A percentile compares a stretch with the other conserved stretches of the same genome.
phyloP scores from a whole-genome alignment of 2,888 invertebrate species.

The Acutogordius australiensis region DNA sequence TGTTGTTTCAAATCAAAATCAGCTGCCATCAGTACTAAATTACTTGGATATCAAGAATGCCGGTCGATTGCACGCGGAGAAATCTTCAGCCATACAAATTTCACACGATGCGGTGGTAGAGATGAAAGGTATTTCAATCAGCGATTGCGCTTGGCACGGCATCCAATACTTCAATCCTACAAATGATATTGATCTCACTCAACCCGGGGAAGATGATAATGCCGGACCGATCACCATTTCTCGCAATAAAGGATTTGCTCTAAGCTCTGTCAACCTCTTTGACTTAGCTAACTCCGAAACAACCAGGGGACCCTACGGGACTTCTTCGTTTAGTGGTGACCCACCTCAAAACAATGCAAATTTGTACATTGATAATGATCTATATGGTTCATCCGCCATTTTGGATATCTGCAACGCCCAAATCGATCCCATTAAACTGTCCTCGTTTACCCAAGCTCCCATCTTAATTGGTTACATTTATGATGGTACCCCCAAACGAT shows the following conservation, averaged over 20 bases:
- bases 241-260: background rate
- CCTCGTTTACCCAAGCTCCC: background rate
- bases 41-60: background rate
- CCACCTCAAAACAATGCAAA: too few relatives aligned
- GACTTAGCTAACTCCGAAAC: background rate
- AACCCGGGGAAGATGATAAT: too few relatives aligned
- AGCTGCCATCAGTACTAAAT: background rate
- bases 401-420: background rate
- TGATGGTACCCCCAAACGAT: background rate
- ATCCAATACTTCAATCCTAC: background rate
- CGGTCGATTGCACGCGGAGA: background rate
- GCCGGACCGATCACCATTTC: too few relatives aligned
- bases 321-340: too few relatives aligned
- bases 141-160: background rate
- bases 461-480: background rate
- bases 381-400: conserved; percentile 2
- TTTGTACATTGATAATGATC: background rate
- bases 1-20: background rate
- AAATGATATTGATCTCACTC: background rate
- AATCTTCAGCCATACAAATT: conserved; percentile 3
- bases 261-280: background rate
- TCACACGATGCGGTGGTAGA: background rate
- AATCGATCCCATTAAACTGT: background rate
- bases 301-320: too few relatives aligned
- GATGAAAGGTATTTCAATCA: background rate